These are phyloP conservation scores for Equus przewalskii DNA, from an alignment of 2,113 vertebrate species.

Conservation along the genomic window DNA sequence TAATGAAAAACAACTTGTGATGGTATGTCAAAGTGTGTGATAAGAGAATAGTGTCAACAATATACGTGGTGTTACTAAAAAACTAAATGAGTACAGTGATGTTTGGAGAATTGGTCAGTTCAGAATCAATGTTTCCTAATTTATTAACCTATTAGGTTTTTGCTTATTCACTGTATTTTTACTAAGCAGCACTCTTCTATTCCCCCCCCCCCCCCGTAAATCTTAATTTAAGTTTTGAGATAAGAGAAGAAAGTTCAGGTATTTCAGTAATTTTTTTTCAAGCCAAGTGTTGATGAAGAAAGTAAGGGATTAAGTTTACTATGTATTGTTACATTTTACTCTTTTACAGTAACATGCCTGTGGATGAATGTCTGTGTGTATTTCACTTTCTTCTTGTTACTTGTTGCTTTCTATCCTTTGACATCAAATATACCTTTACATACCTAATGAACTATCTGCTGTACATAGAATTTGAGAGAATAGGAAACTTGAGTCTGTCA, in stretches of 20 bases:
- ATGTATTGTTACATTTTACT: not conserved
- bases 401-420: not conserved
- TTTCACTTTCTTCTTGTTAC: not conserved
- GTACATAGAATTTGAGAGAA: conserved; percentile 11
- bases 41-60: conserved; percentile 30
- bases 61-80: not conserved
- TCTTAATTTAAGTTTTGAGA: conserved; percentile 36
- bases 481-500: not conserved
- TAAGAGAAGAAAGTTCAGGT: not conserved
- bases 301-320: conserved; percentile 36
- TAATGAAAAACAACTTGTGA: not conserved
- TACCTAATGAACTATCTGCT: not conserved
- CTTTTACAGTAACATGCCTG: not conserved
- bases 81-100: not conserved
- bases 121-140: conserved; percentile 32
- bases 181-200: not conserved
- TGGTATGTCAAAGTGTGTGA: conserved; percentile 10
- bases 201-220: not conserved
- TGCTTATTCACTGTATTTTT: conserved; percentile 13
- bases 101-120: conserved; percentile 13
- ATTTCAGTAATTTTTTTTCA: conserved; percentile 46
- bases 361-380: not conserved
- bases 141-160: conserved; percentile 49
- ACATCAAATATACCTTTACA: not conserved
- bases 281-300: not conserved